A percentile compares a stretch with the other conserved stretches of the same genome.
phyloP scores from a whole-genome alignment of 2,113 vertebrate genomes.

The Misgurnus anguillicaudatus region DNA sequence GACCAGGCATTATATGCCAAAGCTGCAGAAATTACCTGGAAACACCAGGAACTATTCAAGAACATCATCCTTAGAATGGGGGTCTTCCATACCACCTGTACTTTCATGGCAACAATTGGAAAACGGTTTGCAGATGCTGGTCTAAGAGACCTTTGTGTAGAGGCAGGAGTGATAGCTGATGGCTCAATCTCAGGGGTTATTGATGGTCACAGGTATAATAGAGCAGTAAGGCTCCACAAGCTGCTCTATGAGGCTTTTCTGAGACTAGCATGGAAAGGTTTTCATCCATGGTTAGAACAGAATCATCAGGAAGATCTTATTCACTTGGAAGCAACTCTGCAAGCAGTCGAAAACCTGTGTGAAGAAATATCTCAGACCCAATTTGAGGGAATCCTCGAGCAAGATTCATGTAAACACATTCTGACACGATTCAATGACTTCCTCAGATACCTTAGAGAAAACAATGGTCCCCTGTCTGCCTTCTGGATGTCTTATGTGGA shows the following conservation, averaged over 20 bases:
- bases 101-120: neutral
- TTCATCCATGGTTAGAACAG: too few species aligned
- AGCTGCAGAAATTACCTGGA: constrained; percentile 28
- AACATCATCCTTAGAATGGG: constrained; percentile 34
- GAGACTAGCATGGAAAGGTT: neutral
- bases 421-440: too few species aligned
- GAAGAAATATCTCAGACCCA: neutral
- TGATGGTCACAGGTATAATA: neutral
- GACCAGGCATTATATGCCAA: constrained; percentile 36
- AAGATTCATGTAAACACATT: neutral
- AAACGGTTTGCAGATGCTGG: neutral
- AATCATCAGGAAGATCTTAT: neutral
- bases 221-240: neutral
- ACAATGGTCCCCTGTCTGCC: too few species aligned
- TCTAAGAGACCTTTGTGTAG: neutral
- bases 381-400: neutral
- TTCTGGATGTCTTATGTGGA: too few species aligned
- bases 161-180: neutral
- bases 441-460: too few species aligned
- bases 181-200: neutral
- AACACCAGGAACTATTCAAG: constrained; percentile 6
- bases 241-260: neutral
- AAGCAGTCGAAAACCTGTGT: neutral
- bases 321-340: too few species aligned
- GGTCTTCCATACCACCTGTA: constrained; percentile 6